Evolutionary conservation across 2,888 invertebrate species (phyloP).

Genomic region (Lycophotia porphyrea): DNA sequence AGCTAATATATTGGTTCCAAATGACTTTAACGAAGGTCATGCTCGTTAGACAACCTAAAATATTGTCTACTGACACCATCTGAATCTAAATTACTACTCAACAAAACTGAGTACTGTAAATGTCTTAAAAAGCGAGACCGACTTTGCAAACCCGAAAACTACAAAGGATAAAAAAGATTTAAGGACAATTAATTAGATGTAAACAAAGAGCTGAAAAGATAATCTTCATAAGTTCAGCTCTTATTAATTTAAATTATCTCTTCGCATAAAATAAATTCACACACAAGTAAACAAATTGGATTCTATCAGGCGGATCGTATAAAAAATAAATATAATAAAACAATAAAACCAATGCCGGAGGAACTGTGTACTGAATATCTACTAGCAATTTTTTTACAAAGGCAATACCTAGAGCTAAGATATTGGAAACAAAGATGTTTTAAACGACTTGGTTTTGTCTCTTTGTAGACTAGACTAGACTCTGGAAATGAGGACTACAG

Average conservation of each 20-base stretch:
- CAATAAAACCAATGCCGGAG: slow-evolving; percentile 37
- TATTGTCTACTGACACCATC: slow-evolving; percentile 18
- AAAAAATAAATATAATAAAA: slow-evolving; percentile 36
- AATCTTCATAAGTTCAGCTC: slow-evolving; percentile 14
- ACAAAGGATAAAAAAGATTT: slow-evolving; percentile 2
- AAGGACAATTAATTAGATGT: slow-evolving; percentile 32
- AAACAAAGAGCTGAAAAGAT: slow-evolving; percentile 11
- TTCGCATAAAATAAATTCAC: slow-evolving; percentile 31
- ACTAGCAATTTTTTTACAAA: slow-evolving; percentile 51
- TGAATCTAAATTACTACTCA: slow-evolving; percentile 44
- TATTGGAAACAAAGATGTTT: slow-evolving; percentile 60
- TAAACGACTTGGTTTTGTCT: slow-evolving; percentile 48
- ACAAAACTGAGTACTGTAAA: slow-evolving; percentile 12
- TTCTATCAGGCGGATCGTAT: slow-evolving; percentile 26
- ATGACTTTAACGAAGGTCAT: slow-evolving; percentile 39
- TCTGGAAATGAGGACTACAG: slow-evolving; percentile 46
- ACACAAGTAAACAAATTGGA: slow-evolving; percentile 54
- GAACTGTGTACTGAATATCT: slow-evolving; percentile 47
- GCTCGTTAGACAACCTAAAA: slow-evolving; percentile 44
- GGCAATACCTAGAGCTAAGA: slow-evolving; percentile 36
- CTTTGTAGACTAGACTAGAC: slow-evolving; percentile 39
- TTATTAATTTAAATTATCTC: slow-evolving; percentile 29
- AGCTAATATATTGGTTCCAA: slow-evolving; percentile 48
- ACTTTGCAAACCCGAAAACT: slow-evolving; percentile 6
- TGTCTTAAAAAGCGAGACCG: background rate